Evolutionary conservation across 2,888 invertebrate genomes (phyloP).

Genomic region (Lasioglossum malachurum): DNA sequence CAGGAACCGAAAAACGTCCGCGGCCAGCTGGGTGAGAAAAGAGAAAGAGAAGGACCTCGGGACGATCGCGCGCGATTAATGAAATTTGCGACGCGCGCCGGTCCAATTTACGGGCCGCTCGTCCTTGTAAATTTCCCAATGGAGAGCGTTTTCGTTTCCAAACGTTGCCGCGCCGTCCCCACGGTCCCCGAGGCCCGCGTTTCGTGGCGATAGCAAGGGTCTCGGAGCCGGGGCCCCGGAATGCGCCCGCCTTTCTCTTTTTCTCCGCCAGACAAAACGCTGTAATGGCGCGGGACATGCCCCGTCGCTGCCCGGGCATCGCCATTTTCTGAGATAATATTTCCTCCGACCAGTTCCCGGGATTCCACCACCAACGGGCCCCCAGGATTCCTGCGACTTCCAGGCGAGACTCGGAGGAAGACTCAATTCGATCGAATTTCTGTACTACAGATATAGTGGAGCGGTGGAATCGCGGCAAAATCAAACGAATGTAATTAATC

Average conservation of each 20-base stretch:
- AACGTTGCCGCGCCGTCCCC: slow-evolving; percentile 34
- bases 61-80: slow-evolving; percentile 48
- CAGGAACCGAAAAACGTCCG: not conserved
- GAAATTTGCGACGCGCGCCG: slow-evolving; percentile 59
- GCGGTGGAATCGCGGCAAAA: no score
- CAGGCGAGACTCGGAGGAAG: not conserved
- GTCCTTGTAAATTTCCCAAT: slow-evolving; percentile 60
- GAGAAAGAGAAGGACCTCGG: not conserved
- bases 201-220: slow-evolving; percentile 40
- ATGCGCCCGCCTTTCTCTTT: slow-evolving; percentile 54
- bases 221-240: slow-evolving; percentile 12
- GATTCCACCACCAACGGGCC: slow-evolving; percentile 3
- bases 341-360: slow-evolving; percentile 41
- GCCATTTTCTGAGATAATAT: slow-evolving; percentile 60
- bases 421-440: not conserved
- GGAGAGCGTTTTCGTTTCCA: slow-evolving; percentile 41
- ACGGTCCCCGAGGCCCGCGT: slow-evolving; percentile 10
- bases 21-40: not conserved
- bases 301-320: slow-evolving; percentile 23
- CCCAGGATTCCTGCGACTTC: not conserved
- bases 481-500: no score
- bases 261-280: slow-evolving; percentile 50
- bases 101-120: slow-evolving; percentile 54
- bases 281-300: slow-evolving; percentile 47
- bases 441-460: no score